Evolutionary conservation across 2,797 vertebrate genomes (phyloP), one percentile per base, ranked within the genome.

Genomic region (Gymnocypris eckloni): DNA sequence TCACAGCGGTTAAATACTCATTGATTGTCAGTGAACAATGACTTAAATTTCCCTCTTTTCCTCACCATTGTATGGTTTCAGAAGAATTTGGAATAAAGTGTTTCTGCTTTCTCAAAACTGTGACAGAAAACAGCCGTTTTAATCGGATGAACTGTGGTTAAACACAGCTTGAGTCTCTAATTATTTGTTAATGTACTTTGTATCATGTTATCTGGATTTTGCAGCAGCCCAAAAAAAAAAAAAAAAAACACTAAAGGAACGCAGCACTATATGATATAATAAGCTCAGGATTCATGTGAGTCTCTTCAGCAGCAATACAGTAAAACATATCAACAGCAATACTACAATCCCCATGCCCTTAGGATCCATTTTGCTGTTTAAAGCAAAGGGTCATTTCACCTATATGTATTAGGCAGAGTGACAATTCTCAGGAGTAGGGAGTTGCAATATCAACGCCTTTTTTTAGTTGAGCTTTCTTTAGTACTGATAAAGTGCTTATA

Each of bases 101-200:
- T 78, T 61, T 43, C 43, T 76, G 71, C 72, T 66, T 83, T 83
- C 33, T 76, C 56, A 67, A 52, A 54, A 25, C 22, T 70, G 61
- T 82, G 61, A 81, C 86, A 70, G 66, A 79, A 75, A 28, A 84
- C 83, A 84, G 52, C 69, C 41, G 59, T 52, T 86, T 64, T 45
- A 77, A 43, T 59, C 16, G 79, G 86, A 86, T n/a, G 78, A 89
- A 86, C 66, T 48, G 85, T 78, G 41, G 69, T 77, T 45, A 66
- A 33, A 67, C 71, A 54, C 59, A 86, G 79, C 72, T 79, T 33
- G 45, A 70, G 39, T 48, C 82, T 84, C 77, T 59, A 84, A 86
- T 83, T 86, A 82, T 88, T 82, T 82, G 88, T 88, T 82, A 82
- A 86, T 76, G 64, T 86, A 88, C 84, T 86, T 86, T 89, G 79